Evolutionary conservation across 2,888 invertebrate genomes (phyloP), one percentile per base, ranked within the genome.

Genomic region (Cheiracanthium punctorium): DNA sequence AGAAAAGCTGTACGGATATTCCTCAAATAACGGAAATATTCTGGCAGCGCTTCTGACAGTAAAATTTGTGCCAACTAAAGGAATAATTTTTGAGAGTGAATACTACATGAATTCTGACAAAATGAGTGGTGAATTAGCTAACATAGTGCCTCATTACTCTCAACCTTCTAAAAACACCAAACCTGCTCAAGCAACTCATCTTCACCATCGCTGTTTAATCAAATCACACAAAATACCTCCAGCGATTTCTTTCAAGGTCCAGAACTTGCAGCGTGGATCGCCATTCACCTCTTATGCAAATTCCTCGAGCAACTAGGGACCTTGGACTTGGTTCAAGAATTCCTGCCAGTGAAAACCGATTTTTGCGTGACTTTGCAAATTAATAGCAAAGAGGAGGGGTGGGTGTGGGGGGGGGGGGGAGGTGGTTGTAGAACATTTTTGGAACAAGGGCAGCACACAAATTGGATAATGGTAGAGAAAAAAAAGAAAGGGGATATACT

Each of bases 361-460:
- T 58, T 58, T 24, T n/a, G n/a, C 58, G 58, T 58, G 58, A 58
- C 58, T 58, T 58, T 24, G 58, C 58, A 58, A 58, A 58, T 58
- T 58, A 58, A 58, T 58, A 24, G 2, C 1, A 20, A 20, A 5
- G 24, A 20, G 69, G 69, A 33, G 69, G n/a, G 33, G 64, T n/a
- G 12, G 4, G 4, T 24, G 20, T 24, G 24, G 2, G 24, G 24
- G 69, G 69, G 69, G 69, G n/a, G 33, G 64, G 64, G 12, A 7
- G 4, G 24, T 58, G 58, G 2, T 5, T 2, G 5, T 33, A n/a
- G 24, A 33, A 10, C n/a, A 58, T 58, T 80, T 67, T 67, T 29
- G 67, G 82, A 72, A 65, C 82, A 84, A 84, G 82, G 82, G 33
- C 48, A 67, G 20, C 33, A 67, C 33, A 67, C 77, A 84, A 84